Base-by-base conservation (phyloP, 2,888 invertebrate species). In the Cryptocephalus primarius region DNA sequence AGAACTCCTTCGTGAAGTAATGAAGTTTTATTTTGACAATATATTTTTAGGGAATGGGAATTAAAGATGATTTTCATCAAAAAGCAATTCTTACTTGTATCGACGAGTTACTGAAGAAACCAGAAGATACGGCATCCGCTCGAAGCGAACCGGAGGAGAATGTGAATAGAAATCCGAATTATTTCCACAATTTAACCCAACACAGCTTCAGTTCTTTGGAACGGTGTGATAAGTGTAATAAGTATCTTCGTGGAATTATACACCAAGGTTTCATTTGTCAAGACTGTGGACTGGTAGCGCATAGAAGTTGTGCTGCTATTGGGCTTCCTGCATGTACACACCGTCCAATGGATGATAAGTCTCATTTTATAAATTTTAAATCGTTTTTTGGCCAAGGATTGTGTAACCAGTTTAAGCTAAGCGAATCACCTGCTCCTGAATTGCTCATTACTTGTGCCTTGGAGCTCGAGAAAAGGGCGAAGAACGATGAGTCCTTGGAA, bases 41-140 rank as follows among this genome's bases (percentile, higher is more conserved):
- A 41, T 3, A 43, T 43, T 42, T 40, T 44, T 44, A 85, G 85
- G 79, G 76, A 63, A 80, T 85, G 80, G 84, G 84, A 54, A 81
- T 85, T 60, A 79, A 80, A 63, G 83, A 85, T 70, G 80, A 81
- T 53, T 83, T 80, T 61, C 83, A 84, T 65, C 82, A 83, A 62
- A 78, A 76, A 61, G 77, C 82, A 44, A 78, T 85, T 58, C 68
- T 85, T 53, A 74, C 77, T 39, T 80, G 82, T 65, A 76, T 85
- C 54, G 79, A 80, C 61, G 83, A 84, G 63, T 70, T 85, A 46
- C 48, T 64, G 31, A 62, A 64, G 49, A 66, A 66, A 55, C 60
- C 62, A n/a, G 67, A 67, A 46, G 66, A 65, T 36, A 55, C 57
- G 31, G 38, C 45, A 22, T 31, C 50, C 40, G 41, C 48, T 13